Evolutionary conservation across 1,140 invertebrate genomes (phyloP).

Genomic region (Lithobius niger): DNA sequence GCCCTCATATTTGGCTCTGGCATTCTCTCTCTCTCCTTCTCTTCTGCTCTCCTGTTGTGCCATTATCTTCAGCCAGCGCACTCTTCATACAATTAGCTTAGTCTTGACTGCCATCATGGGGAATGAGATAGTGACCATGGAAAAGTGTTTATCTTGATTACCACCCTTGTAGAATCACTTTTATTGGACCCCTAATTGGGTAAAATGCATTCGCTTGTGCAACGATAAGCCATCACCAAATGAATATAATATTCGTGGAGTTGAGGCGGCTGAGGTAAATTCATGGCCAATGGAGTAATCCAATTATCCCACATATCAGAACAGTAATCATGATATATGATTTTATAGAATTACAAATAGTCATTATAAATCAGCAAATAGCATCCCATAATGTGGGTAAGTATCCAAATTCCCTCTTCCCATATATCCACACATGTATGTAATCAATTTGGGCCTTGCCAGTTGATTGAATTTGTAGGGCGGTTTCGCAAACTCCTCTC

Average conservation of each 20-base stretch:
- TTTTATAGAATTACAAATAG: neutral
- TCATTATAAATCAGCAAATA: no score
- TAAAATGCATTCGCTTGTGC: neutral
- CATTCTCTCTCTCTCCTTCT: neutral
- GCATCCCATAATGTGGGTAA: no score
- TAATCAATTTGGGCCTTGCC: no score
- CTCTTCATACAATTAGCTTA: constrained; percentile 2
- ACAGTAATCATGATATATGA: constrained; percentile 2
- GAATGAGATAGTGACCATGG: neutral
- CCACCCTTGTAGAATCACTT: neutral
- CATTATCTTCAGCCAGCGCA: neutral
- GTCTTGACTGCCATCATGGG: neutral
- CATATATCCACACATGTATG: no score
- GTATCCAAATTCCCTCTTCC: no score
- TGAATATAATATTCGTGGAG: neutral
- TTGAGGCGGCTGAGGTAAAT: neutral
- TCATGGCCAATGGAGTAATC: neutral
- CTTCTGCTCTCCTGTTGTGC: neutral
- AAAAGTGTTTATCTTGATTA: constrained; percentile 1
- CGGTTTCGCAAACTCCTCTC: no score
- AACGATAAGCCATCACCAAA: constrained; percentile 3
- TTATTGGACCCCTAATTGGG: constrained; percentile 5
- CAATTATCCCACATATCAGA: neutral
- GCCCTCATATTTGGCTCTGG: neutral
- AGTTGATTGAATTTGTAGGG: no score